These are phyloP conservation scores for Nemotelus nigrinus DNA, from an alignment of 2,888 invertebrate genomes.

Conservation along the genomic window DNA sequence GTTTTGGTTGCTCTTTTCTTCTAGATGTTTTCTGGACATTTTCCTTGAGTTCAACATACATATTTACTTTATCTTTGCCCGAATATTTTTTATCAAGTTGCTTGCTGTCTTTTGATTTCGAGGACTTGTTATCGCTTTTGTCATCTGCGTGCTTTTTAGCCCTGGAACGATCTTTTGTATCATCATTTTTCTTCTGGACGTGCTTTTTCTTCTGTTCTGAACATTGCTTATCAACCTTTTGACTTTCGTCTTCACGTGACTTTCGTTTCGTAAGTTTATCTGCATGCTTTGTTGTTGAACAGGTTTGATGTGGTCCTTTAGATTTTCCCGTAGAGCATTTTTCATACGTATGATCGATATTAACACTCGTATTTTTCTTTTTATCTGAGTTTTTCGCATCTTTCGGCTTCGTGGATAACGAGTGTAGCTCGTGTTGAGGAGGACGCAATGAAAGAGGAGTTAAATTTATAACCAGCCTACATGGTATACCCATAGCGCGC, in stretches of 20 bases:
- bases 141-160: neutral
- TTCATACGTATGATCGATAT: slow-evolving; percentile 1
- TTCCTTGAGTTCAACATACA: slow-evolving; percentile 3
- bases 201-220: neutral
- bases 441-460: slow-evolving; percentile 80
- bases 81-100: neutral
- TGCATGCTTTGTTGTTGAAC: no score
- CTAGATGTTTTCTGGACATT: neutral
- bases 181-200: neutral
- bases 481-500: slow-evolving; percentile 82
- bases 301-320: neutral
- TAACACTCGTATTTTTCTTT: slow-evolving; percentile 5
- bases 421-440: slow-evolving; percentile 71
- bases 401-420: slow-evolving; percentile 59
- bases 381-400: neutral
- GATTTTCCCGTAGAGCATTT: neutral
- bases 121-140: neutral
- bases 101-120: slow-evolving; percentile 5
- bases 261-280: neutral
- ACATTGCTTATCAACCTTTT: neutral
- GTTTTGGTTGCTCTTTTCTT: neutral
- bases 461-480: slow-evolving; percentile 83
- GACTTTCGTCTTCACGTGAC: neutral
- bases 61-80: slow-evolving; percentile 48
- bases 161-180: neutral